Evolutionary conservation across 2,888 invertebrate genomes (phyloP).

Genomic region (Sinotaia quadrata): DNA sequence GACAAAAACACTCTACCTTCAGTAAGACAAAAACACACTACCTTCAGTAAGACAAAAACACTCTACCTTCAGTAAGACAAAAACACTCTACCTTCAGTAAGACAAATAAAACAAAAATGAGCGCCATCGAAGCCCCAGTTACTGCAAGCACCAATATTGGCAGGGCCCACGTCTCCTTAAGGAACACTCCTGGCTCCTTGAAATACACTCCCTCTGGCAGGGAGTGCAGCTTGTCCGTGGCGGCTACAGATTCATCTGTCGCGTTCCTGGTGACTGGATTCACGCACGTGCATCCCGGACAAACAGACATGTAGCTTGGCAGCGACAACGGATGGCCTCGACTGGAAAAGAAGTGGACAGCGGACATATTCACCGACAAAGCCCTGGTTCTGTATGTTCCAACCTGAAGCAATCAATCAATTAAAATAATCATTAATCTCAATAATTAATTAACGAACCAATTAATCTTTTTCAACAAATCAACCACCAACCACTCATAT

Average conservation of each 20-base stretch:
- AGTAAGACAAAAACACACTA: too few species aligned
- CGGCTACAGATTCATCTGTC: constrained; percentile 9
- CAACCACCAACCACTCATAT: too few species aligned
- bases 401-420: constrained; percentile 27
- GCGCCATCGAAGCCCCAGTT: constrained; percentile 86
- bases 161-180: constrained; percentile 83
- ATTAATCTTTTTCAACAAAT: too few species aligned
- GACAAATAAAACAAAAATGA: constrained; percentile 87
- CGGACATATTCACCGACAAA: constrained; percentile 22
- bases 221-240: constrained; percentile 12
- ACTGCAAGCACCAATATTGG: constrained; percentile 88
- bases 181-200: constrained; percentile 45
- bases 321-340: constrained; percentile 30
- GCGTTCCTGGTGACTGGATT: constrained; percentile 35
- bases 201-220: constrained; percentile 36
- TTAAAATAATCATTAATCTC: too few species aligned
- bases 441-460: too few species aligned
- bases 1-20: too few species aligned
- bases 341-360: constrained; percentile 25
- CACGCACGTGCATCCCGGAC: constrained; percentile 43
- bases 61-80: too few species aligned
- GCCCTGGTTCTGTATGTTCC: constrained; percentile 23
- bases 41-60: too few species aligned
- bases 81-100: constrained; percentile 81
- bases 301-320: constrained; percentile 31